Conservation (phyloP, 2,888 invertebrate genomes). For the Conistra vaccinii region DNA sequence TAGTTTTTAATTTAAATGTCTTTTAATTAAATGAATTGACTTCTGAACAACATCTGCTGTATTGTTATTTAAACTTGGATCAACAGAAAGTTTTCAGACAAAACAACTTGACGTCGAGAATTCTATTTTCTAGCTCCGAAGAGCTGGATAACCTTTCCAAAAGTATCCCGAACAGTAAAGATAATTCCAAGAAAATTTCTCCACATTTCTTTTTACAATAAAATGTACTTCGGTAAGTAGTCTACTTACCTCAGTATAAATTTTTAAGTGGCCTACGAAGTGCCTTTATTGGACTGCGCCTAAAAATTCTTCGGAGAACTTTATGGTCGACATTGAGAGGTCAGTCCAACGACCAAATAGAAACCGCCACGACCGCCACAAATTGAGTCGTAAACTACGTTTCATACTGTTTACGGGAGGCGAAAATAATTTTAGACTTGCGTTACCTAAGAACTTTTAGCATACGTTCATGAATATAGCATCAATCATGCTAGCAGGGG, state of each 20-base stretch:
- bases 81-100: slow-evolving; percentile 20
- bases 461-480: slow-evolving; percentile 31
- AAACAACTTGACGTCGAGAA: slow-evolving; percentile 20
- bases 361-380: slow-evolving; percentile 50
- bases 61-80: slow-evolving; percentile 10
- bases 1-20: not conserved
- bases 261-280: slow-evolving; percentile 39
- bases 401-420: slow-evolving; percentile 52
- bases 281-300: slow-evolving; percentile 35
- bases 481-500: slow-evolving; percentile 44
- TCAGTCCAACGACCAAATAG: slow-evolving; percentile 53
- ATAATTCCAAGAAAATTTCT: slow-evolving; percentile 35
- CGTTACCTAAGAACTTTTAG: slow-evolving; percentile 18
- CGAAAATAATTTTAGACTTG: slow-evolving; percentile 47
- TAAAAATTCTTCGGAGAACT: slow-evolving; percentile 41
- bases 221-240: slow-evolving; percentile 26
- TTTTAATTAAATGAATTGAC: not conserved
- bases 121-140: slow-evolving; percentile 20
- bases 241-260: slow-evolving; percentile 32
- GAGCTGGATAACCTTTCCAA: slow-evolving; percentile 15
- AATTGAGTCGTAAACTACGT: slow-evolving; percentile 62
- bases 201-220: slow-evolving; percentile 35
- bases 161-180: slow-evolving; percentile 14
- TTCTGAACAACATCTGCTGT: not conserved
- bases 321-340: slow-evolving; percentile 54